Percentiles rank a stretch among this genome's conserved stretches.
Evolutionary conservation across 53 echinoderm and acorn worm genomes (phyloP).

Genomic region (Hippasteria phrygiana): DNA sequence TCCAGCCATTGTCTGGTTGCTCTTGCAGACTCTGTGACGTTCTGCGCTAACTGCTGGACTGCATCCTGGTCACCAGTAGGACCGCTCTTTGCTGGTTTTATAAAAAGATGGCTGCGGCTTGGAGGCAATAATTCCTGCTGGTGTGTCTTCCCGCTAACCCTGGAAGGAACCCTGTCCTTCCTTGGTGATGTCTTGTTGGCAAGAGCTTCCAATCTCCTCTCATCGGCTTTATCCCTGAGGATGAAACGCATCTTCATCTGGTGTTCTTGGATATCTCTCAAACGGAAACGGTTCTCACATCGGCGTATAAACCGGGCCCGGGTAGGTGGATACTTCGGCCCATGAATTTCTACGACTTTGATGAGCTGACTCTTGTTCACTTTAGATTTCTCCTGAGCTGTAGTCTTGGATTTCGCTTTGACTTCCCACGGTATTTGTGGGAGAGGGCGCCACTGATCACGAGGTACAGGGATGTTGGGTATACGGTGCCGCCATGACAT

Average conservation of each 20-base stretch:
- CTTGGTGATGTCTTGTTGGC: neutral
- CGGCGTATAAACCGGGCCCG: constrained; percentile 27
- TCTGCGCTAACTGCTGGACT: neutral
- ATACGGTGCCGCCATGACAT: neutral
- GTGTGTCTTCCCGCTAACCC: neutral
- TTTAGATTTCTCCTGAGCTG: neutral
- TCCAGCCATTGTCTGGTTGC: constrained; percentile 12
- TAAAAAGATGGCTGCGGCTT: neutral
- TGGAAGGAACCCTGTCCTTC: neutral
- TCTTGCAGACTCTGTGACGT: neutral
- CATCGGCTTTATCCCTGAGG: constrained; percentile 30
- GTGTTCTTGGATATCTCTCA: constrained; percentile 21
- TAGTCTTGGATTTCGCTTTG: neutral
- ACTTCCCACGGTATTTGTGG: constrained; percentile 19
- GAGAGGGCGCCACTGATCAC: constrained; percentile 38
- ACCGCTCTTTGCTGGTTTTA: neutral
- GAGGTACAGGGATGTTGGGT: neutral
- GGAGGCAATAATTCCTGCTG: neutral
- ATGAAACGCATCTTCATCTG: constrained; percentile 48
- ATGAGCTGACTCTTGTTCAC: neutral
- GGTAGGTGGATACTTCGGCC: constrained; percentile 28
- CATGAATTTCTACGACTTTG: neutral
- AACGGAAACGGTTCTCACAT: neutral
- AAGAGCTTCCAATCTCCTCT: constrained; percentile 10
- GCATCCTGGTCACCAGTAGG: neutral